Base-by-base conservation (phyloP, 1,140 invertebrate genomes). In the Drosophila aff. region DNA sequence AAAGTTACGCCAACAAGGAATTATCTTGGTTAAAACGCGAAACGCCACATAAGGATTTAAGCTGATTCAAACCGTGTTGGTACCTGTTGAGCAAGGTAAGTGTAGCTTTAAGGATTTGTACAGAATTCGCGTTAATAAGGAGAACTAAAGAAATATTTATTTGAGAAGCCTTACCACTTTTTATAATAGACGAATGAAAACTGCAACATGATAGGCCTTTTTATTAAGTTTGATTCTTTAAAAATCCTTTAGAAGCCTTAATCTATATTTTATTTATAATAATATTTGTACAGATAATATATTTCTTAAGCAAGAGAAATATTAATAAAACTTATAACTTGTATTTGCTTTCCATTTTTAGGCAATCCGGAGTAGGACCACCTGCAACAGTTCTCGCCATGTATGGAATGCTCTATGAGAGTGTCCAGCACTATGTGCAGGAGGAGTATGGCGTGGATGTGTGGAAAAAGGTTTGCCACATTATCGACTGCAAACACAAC, bases 361-460 rank as follows among this genome's bases (percentile, higher is more conserved):
- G 16, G 6, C 10, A 26, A 28, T 10, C 33, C 31, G 13, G 1
- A 46, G 9, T 10, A 15, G 9, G 2, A 23, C 5, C 3, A 36
- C n/a, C 5, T 26, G 0, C 5, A 61, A 50, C 38, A 62, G 4
- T 16, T 3, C 6, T 15, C 16, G 81, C 72, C 26, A 97, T 98
- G 96, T 98, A 98, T 93, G 97, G 97, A 18, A 96, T 97, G 95
- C 92, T 98, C 58, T 94, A 97, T 75, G 96, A 97, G 91, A 96
- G 96, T 91, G 96, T 97, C 6, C 96, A 96, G 83, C 95, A 96
- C 91, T 97, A 96, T 84, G 95, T 98, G 47, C 92, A 97, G 96
- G 82, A 96, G 91, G 96, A 97, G 93, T 98, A 97, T 91, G 97
- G 97, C 3, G 96, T 97, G 82, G 95, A 96, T 10, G 93, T 96